A percentile compares a stretch with the other conserved stretches of the same genome.
These are phyloP conservation scores for Meriones psammophilus DNA, from an alignment of 2,797 vertebrate species.

Conservation along the genomic window DNA sequence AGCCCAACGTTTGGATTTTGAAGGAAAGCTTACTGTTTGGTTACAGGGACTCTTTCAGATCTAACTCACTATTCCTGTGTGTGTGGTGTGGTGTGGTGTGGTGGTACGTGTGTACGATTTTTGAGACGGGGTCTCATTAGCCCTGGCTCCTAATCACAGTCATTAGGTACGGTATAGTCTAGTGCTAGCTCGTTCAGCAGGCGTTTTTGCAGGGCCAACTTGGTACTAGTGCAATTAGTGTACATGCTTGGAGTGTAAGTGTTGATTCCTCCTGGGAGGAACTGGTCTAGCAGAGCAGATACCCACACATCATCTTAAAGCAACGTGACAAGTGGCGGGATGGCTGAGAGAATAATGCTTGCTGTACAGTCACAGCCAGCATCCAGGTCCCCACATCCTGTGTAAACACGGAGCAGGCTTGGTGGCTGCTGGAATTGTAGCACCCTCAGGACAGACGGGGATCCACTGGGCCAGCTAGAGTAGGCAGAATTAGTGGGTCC, in stretches of 20 bases:
- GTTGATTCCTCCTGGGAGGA: not conserved
- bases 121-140: not conserved
- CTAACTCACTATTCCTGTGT: not conserved
- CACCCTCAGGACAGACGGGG: not conserved
- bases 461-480: not conserved
- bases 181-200: conserved; percentile 28
- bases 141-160: conserved; percentile 39
- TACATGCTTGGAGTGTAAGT: not conserved
- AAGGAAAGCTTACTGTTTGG: conserved; percentile 30
- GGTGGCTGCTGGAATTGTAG: not conserved
- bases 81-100: no score
- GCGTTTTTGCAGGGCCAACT: conserved; percentile 35
- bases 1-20: conserved; percentile 47
- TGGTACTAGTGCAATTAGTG: conserved; percentile 33
- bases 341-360: not conserved
- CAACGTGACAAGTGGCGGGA: not conserved
- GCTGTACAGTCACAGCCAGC: not conserved
- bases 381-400: not conserved
- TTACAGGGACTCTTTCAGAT: conserved; percentile 46
- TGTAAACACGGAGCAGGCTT: not conserved
- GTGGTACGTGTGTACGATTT: not conserved
- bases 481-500: not conserved
- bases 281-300: conserved; percentile 8
- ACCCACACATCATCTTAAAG: conserved; percentile 50
- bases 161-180: conserved; percentile 34